Conservation (phyloP, 2,888 invertebrate genomes). For the Galerucella calmariensis region DNA sequence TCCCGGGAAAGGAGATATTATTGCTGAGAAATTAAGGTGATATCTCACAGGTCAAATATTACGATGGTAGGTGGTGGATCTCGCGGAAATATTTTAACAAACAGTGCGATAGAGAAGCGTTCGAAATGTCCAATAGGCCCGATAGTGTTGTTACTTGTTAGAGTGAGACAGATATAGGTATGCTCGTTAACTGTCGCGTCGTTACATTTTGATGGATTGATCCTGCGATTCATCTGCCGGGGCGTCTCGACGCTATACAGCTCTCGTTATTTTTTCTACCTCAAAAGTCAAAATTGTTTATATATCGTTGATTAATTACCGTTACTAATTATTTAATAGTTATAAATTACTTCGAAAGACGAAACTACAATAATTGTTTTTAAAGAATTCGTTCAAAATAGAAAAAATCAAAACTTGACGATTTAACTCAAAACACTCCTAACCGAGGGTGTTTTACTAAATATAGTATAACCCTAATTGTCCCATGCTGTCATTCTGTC, state of each 20-base stretch:
- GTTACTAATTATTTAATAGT: no score
- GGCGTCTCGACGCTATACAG: constrained; percentile 9
- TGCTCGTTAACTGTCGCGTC: constrained; percentile 50
- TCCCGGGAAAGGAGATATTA: constrained; percentile 34
- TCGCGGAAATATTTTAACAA: constrained; percentile 41
- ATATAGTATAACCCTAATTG: no score
- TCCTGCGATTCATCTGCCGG: constrained; percentile 45
- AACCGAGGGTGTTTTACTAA: no score
- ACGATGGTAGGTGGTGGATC: constrained; percentile 28
- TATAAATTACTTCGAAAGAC: no score
- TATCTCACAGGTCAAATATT: constrained; percentile 42
- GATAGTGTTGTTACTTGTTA: constrained; percentile 55
- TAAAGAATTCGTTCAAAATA: no score
- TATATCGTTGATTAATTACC: background rate
- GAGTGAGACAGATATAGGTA: constrained; percentile 49
- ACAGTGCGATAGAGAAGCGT: constrained; percentile 27
- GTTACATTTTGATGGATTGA: constrained; percentile 54
- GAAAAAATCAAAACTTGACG: no score
- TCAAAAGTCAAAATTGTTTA: background rate
- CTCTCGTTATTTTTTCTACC: background rate
- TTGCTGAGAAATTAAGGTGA: constrained; percentile 36
- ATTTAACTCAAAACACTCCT: no score
- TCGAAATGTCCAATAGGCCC: constrained; percentile 45
- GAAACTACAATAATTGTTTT: no score
- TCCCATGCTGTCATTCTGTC: no score